Base-by-base conservation (phyloP, 2,797 vertebrate genomes). In the Gymnoscopelus microlampas region DNA sequence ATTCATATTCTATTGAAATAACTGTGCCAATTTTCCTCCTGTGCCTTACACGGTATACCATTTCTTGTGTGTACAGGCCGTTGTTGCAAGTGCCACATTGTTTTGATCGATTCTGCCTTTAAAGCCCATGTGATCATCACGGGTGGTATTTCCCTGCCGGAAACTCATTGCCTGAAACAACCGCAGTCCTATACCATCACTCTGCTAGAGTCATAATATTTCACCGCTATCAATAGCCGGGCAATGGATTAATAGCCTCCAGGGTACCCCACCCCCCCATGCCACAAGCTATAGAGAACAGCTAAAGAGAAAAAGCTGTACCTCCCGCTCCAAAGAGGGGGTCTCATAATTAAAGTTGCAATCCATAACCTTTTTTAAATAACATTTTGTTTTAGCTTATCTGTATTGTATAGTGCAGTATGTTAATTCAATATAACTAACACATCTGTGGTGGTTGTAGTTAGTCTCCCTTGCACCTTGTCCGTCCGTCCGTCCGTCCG, bases 211-310 rank as follows among this genome's bases (percentile, higher is more conserved):
- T 53, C 60, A 64, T 54, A 76, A 77, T 71, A 80, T 83, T 79
- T 82, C 73, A 79, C 68, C 61, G 50, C 5, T 5, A 1, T 80
- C 15, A 75, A 58, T 81, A 63, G 63, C 75, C 78, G 39, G 53
- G 48, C 35, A 50, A 48, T 68, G 72, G 78, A 80, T 80, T 77
- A 82, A 87, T 81, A 63, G 63, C 75, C 78, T 70, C 71, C 6
- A n/a, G 72, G 80, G 80, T 73, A 32, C 51, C 58, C 48, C 53
- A 49, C 63, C 19, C 15, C 2, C 61, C 49, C 49, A 44, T 2
- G 13, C 2, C 29, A 59, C 29, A 35, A 59, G 32, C 26, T 26
- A 59, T 59, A 49, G 68, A 71, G 26, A 32, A 57, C 44, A 59
- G 56, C 48, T 71, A 62, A 53, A 4, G 47, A 14, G 7, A 10